Conservation (phyloP, 2,888 invertebrate species). For the Lapara coniferarum region DNA sequence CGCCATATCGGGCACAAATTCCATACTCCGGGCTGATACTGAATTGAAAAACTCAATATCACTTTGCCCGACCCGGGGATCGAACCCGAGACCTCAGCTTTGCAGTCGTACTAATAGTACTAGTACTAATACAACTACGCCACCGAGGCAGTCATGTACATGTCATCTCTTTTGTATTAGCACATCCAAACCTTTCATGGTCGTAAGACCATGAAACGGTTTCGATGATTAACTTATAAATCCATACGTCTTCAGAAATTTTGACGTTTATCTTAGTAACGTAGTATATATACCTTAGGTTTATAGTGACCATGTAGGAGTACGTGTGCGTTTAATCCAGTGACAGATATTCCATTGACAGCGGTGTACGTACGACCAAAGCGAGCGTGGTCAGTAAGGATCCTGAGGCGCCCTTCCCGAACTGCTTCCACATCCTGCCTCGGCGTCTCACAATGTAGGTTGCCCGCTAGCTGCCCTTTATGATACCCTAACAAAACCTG, state of each 20-base stretch:
- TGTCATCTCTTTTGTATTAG: too few species aligned
- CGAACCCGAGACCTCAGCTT: too few species aligned
- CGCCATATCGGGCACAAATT: too few species aligned
- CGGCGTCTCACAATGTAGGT: slow-evolving; percentile 86
- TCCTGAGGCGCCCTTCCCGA: slow-evolving; percentile 74
- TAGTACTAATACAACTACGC: too few species aligned
- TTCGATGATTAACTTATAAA: too few species aligned
- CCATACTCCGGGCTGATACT: too few species aligned
- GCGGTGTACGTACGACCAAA: slow-evolving; percentile 79
- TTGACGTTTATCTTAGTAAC: background rate
- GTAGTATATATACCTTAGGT: slow-evolving; percentile 49
- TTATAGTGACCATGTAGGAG: slow-evolving; percentile 55
- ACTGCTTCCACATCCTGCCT: slow-evolving; percentile 73
- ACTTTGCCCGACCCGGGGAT: too few species aligned
- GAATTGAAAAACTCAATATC: too few species aligned
- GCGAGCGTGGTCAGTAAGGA: slow-evolving; percentile 82
- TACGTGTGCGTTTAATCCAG: slow-evolving; percentile 58
- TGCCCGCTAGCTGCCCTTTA: slow-evolving; percentile 86
- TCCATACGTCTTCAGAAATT: background rate
- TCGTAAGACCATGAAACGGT: too few species aligned
- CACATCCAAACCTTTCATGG: too few species aligned
- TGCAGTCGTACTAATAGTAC: too few species aligned
- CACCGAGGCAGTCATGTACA: too few species aligned
- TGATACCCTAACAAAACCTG: slow-evolving; percentile 85
- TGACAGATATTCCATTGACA: slow-evolving; percentile 56